Evolutionary conservation across 2,888 invertebrate genomes (phyloP).

Genomic region (Meliscaeva auricollis): DNA sequence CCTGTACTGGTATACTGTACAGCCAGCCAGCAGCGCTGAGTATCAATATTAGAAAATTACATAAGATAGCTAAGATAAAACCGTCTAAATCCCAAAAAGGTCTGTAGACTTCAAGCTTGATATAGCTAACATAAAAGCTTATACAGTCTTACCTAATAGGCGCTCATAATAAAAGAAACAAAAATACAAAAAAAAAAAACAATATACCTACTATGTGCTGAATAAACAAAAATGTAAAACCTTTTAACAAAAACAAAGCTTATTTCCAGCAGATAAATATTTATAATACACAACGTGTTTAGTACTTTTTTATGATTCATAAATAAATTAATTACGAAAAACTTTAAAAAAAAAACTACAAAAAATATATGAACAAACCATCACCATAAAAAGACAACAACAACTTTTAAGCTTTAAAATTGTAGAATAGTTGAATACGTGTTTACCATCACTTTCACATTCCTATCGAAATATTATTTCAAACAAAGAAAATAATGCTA

Average conservation of each 20-base stretch:
- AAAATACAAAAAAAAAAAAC: neutral
- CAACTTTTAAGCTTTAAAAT: too few relatives aligned
- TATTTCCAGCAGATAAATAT: neutral
- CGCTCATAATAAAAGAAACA: slow-evolving; percentile 16
- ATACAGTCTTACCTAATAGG: slow-evolving; percentile 27
- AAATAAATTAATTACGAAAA: neutral
- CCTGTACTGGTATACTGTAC: too few relatives aligned
- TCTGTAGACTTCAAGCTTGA: slow-evolving; percentile 17
- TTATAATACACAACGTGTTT: too few relatives aligned
- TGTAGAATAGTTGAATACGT: too few relatives aligned
- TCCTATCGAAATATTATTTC: too few relatives aligned
- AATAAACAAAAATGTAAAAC: neutral
- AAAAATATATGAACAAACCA: too few relatives aligned
- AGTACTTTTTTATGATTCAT: neutral
- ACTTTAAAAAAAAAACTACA: neutral
- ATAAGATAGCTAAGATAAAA: neutral
- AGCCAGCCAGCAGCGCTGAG: too few relatives aligned
- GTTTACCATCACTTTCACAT: too few relatives aligned
- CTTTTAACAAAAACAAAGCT: neutral
- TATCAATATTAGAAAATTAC: too few relatives aligned
- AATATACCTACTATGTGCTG: too few relatives aligned
- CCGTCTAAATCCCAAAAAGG: slow-evolving; percentile 2
- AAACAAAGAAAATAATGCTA: too few relatives aligned
- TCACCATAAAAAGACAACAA: too few relatives aligned
- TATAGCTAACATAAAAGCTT: slow-evolving; percentile 36